A percentile compares a stretch with the other conserved stretches of the same genome.
These are phyloP conservation scores for Panzeria rudis DNA, from an alignment of 2,888 invertebrate genomes.

Conservation along the genomic window DNA sequence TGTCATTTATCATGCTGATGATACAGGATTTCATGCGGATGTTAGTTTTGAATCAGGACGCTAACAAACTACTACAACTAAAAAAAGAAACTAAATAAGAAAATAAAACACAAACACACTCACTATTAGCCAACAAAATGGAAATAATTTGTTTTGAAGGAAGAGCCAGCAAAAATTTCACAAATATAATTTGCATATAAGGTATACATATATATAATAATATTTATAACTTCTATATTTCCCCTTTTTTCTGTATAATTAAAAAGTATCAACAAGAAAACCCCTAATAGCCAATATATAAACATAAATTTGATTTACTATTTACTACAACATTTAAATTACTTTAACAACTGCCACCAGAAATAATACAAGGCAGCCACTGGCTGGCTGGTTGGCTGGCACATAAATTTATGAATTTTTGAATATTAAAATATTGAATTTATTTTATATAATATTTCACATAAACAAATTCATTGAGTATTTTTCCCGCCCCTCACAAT, in stretches of 20 bases:
- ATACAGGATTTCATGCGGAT: constrained; percentile 90
- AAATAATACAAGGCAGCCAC: neutral
- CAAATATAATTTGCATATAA: constrained; percentile 63
- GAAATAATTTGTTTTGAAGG: constrained; percentile 34
- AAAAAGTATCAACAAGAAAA: constrained; percentile 25
- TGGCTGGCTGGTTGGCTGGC: neutral
- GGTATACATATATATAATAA: constrained; percentile 44
- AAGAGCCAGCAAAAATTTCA: constrained; percentile 46
- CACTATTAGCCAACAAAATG: neutral
- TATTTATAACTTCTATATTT: neutral
- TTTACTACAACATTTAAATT: constrained; percentile 32
- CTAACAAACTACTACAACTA: constrained; percentile 71
- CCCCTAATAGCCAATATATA: neutral
- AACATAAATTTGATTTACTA: constrained; percentile 35
- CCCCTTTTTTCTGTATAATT: constrained; percentile 29
- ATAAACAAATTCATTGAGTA: neutral
- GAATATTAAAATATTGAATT: constrained; percentile 55
- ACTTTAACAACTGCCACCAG: constrained; percentile 13
- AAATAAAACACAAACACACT: neutral
- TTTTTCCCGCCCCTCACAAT: neutral
- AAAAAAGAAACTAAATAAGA: constrained; percentile 42
- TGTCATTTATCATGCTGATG: constrained; percentile 91
- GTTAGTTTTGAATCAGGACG: constrained; percentile 86
- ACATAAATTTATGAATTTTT: constrained; percentile 36
- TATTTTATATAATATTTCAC: constrained; percentile 6